Percentiles rank a stretch among this genome's conserved stretches.
These are phyloP conservation scores for Euura saliciscinereae DNA, from an alignment of 1,140 invertebrate species.

Conservation along the genomic window DNA sequence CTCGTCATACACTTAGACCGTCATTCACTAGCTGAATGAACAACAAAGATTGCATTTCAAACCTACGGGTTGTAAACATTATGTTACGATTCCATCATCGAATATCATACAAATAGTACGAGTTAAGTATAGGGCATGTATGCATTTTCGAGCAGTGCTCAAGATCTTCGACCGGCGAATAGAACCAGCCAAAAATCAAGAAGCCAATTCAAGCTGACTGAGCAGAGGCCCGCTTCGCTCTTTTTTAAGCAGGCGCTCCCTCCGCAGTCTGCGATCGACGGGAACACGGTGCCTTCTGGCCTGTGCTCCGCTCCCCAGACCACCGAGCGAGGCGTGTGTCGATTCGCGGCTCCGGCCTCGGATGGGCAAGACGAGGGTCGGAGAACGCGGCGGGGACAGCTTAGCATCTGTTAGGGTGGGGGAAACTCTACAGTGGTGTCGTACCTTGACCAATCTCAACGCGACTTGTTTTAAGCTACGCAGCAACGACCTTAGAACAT, in stretches of 20 bases:
- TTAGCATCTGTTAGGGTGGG: neutral
- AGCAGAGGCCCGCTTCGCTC: no score
- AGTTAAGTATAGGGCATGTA: no score
- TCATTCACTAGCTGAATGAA: no score
- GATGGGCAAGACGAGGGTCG: neutral
- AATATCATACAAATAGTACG: no score
- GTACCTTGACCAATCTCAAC: slow-evolving; percentile 60
- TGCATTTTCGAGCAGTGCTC: no score
- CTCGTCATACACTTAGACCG: no score
- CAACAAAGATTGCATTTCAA: no score
- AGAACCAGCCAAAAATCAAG: no score
- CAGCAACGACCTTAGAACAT: slow-evolving; percentile 49
- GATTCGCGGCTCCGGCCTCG: neutral
- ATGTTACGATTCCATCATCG: no score
- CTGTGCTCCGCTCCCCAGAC: neutral
- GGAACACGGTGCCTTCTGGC: neutral
- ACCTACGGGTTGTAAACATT: no score
- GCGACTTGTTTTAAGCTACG: slow-evolving; percentile 59
- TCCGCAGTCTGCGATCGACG: neutral
- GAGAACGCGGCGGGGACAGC: slow-evolving; percentile 14
- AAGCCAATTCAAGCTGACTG: no score
- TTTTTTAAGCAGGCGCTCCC: neutral
- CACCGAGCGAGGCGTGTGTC: neutral
- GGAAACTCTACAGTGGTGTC: slow-evolving; percentile 45
- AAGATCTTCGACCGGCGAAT: no score